Percentiles rank a stretch among this genome's conserved stretches.
Conservation (phyloP, 2,797 vertebrate species). For the Gymnothorax javanicus region DNA sequence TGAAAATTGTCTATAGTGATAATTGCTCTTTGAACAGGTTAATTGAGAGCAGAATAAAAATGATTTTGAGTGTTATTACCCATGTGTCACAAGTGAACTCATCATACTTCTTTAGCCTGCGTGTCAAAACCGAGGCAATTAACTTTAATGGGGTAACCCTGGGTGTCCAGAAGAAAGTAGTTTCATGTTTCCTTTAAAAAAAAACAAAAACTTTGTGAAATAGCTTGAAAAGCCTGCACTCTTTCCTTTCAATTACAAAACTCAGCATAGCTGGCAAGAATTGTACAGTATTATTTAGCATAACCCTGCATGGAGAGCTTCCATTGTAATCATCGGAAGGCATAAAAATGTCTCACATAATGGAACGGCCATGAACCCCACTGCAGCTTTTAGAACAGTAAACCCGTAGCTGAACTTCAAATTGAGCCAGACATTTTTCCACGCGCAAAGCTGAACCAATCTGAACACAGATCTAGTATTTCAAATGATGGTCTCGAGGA, state of each 20-base stretch:
- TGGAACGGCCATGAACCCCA: neutral
- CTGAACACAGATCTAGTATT: neutral
- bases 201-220: neutral
- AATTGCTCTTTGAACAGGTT: slow-evolving; percentile 50
- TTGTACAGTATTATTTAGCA: neutral
- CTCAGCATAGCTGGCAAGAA: neutral
- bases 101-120: slow-evolving; percentile 42
- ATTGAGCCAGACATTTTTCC: neutral
- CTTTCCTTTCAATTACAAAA: neutral
- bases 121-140: slow-evolving; percentile 28
- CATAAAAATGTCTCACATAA: neutral
- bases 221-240: neutral
- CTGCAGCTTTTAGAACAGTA: neutral
- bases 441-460: neutral
- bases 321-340: neutral
- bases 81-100: slow-evolving; percentile 49
- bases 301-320: neutral
- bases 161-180: neutral
- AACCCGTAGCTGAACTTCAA: neutral
- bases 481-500: neutral
- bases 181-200: slow-evolving; percentile 15
- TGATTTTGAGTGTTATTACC: slow-evolving; percentile 54
- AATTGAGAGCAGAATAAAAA: slow-evolving; percentile 50
- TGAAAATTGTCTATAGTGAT: slow-evolving; percentile 30
- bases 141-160: slow-evolving; percentile 11